Evolutionary conservation across 2,113 vertebrate species (phyloP).

Genomic region (Mirza zaza): DNA sequence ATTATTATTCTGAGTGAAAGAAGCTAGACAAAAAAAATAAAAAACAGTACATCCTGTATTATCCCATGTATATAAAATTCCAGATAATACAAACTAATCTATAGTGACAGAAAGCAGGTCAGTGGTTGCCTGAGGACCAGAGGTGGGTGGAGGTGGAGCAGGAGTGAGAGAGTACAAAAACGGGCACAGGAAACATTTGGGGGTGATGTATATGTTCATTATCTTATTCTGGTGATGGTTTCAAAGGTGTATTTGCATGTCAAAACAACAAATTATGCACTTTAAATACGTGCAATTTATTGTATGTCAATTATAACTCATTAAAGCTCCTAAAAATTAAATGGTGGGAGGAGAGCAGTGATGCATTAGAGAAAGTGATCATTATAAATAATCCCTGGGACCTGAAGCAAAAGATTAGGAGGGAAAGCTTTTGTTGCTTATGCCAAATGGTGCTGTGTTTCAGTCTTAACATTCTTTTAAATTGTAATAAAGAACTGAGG

Average conservation of each 20-base stretch:
- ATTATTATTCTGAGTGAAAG: not conserved
- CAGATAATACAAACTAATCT: constrained; percentile 13
- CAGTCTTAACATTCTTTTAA: not conserved
- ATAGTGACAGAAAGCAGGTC: constrained; percentile 41
- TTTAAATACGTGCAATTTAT: not conserved
- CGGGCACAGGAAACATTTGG: too few relatives aligned
- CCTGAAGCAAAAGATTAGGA: not conserved
- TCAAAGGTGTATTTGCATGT: not conserved
- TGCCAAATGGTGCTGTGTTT: not conserved
- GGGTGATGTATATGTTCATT: not conserved
- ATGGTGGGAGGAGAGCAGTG: not conserved
- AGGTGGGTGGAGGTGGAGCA: not conserved
- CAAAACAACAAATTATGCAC: constrained; percentile 10
- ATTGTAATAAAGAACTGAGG: not conserved
- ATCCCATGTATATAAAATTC: not conserved
- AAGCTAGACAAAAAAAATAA: not conserved
- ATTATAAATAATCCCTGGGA: not conserved
- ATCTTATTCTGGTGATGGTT: not conserved
- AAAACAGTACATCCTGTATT: not conserved
- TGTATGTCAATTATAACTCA: not conserved
- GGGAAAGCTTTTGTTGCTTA: not conserved
- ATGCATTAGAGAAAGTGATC: not conserved
- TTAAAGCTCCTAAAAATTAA: not conserved
- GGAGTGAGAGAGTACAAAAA: not conserved
- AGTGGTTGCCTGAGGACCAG: constrained; percentile 1